Conservation (phyloP, 37 sponge, comb jelly and placozoan genomes). For the Hexactinellida sp. region DNA sequence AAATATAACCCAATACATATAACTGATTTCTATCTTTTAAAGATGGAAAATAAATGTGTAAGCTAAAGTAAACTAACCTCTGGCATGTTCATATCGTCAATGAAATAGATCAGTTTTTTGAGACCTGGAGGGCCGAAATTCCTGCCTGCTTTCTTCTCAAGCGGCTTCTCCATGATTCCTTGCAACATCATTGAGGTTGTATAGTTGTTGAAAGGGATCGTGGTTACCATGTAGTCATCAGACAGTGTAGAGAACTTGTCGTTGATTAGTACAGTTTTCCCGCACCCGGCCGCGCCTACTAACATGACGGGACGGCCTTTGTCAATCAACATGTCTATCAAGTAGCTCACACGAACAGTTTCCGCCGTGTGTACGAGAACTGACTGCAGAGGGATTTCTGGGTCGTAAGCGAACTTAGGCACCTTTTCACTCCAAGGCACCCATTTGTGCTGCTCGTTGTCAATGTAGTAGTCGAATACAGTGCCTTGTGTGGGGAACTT, state of each 20-base stretch:
- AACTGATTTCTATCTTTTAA: too few relatives aligned
- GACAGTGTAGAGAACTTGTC: slow-evolving; percentile 49
- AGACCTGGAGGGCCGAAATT: slow-evolving; percentile 96
- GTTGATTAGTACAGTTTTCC: slow-evolving; percentile 92
- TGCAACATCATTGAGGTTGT: slow-evolving; percentile 96
- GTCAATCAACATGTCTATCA: slow-evolving; percentile 76
- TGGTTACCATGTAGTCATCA: slow-evolving; percentile 61
- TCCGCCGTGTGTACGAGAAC: slow-evolving; percentile 90
- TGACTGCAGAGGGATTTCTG: slow-evolving; percentile 88
- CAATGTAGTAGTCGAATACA: slow-evolving; percentile 91
- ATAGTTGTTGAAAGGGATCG: slow-evolving; percentile 97
- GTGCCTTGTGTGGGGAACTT: slow-evolving; percentile 97
- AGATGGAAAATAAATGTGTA: too few relatives aligned
- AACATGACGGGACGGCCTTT: slow-evolving; percentile 89
- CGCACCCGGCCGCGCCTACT: slow-evolving; percentile 92
- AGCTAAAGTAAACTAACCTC: slow-evolving; percentile 48
- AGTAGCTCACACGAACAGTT: slow-evolving; percentile 69
- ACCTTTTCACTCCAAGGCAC: slow-evolving; percentile 77
- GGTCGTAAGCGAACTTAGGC: slow-evolving; percentile 81
- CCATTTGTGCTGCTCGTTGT: slow-evolving; percentile 70
- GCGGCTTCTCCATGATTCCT: slow-evolving; percentile 93
- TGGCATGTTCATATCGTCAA: slow-evolving; percentile 99
- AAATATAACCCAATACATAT: too few relatives aligned
- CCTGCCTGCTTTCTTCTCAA: slow-evolving; percentile 94
- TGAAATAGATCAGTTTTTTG: slow-evolving; percentile 92